These are phyloP conservation scores for Ligdia adustata DNA, from an alignment of 2,888 invertebrate genomes.

Conservation along the genomic window DNA sequence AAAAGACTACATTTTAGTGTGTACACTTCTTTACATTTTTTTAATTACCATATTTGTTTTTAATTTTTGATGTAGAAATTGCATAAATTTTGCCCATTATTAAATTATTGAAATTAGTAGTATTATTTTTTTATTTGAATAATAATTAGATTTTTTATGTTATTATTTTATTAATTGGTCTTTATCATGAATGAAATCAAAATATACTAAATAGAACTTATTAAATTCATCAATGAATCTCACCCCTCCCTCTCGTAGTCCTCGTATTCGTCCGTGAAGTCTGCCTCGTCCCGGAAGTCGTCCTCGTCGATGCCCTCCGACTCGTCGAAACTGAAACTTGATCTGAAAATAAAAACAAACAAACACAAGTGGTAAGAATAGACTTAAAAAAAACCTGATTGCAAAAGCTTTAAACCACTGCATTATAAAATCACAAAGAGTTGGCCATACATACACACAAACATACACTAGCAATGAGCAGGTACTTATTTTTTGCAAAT, in stretches of 20 bases:
- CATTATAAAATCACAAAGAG: too few relatives aligned
- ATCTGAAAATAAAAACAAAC: slow-evolving; percentile 31
- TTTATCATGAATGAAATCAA: neutral
- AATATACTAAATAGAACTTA: neutral
- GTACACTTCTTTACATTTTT: too few relatives aligned
- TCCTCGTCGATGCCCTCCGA: slow-evolving; percentile 29
- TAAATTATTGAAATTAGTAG: neutral
- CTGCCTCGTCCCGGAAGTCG: slow-evolving; percentile 27
- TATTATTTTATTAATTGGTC: neutral
- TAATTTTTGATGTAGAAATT: too few relatives aligned
- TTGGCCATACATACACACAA: too few relatives aligned
- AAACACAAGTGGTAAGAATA: too few relatives aligned
- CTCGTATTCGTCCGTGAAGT: slow-evolving; percentile 20
- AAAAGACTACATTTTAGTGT: too few relatives aligned
- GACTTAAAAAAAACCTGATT: too few relatives aligned
- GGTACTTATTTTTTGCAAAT: too few relatives aligned
- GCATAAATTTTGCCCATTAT: too few relatives aligned
- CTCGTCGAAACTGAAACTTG: slow-evolving; percentile 28
- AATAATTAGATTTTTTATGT: neutral
- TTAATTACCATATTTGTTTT: too few relatives aligned
- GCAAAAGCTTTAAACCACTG: too few relatives aligned
- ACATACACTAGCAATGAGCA: too few relatives aligned
- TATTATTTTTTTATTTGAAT: neutral
- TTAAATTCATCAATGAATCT: neutral
- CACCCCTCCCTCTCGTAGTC: slow-evolving; percentile 16